phyloP scores from a whole-genome alignment of 2,113 vertebrate genomes.

The Charadrius vociferus region DNA sequence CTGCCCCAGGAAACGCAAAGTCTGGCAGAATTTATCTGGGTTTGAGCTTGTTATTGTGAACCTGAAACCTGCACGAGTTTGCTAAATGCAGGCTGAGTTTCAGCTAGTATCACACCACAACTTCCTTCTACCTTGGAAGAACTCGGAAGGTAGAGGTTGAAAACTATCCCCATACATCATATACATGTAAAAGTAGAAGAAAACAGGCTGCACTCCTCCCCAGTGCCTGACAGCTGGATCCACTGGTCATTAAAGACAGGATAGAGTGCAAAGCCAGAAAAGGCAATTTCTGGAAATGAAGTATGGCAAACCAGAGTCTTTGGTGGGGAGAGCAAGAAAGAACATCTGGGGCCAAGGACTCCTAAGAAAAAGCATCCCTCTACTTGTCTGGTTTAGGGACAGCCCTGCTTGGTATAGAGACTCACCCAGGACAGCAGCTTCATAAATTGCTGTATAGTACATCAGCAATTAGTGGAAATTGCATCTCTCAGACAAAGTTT shows the following conservation, averaged over 20 bases:
- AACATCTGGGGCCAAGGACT: background rate
- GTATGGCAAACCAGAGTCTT: background rate
- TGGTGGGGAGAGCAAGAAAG: background rate
- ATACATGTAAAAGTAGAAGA: background rate
- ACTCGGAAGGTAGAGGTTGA: background rate
- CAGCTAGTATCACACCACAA: background rate
- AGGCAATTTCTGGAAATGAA: background rate
- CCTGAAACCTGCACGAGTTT: background rate
- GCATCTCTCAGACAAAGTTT: background rate
- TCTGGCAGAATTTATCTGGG: background rate
- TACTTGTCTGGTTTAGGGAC: background rate
- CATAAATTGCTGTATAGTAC: background rate
- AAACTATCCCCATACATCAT: background rate
- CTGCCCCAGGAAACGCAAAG: background rate
- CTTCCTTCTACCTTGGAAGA: background rate
- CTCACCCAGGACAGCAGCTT: background rate
- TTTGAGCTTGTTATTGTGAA: background rate
- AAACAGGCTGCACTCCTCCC: background rate
- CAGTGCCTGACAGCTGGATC: background rate
- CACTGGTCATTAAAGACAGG: background rate
- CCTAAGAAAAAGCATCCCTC: background rate
- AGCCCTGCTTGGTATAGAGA: background rate
- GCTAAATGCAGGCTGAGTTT: background rate
- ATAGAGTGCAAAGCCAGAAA: background rate
- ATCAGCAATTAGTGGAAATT: background rate